These are phyloP conservation scores for Gymnorhina tibicen DNA, from an alignment of 2,113 vertebrate species.

Conservation along the genomic window DNA sequence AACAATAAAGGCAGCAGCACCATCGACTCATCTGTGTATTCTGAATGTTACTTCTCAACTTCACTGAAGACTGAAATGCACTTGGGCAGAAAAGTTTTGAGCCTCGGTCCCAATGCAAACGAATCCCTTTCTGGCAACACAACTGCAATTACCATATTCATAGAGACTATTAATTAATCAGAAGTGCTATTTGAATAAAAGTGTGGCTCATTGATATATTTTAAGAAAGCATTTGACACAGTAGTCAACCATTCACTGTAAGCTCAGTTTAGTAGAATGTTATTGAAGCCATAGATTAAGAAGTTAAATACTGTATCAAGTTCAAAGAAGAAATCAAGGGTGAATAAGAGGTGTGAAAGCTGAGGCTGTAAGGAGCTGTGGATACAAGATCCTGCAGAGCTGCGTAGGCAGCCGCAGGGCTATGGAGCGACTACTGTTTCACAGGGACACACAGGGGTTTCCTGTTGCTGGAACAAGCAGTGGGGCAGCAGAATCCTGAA, in stretches of 20 bases:
- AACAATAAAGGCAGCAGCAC: neutral
- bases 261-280: neutral
- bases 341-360: neutral
- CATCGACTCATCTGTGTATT: rapidly evolving
- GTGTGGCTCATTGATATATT: neutral
- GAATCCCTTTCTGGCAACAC: neutral
- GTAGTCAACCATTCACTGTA: neutral
- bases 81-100: neutral
- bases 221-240: neutral
- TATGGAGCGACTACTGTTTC: neutral
- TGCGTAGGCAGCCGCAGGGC: rapidly evolving
- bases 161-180: slow-evolving; percentile 12
- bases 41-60: neutral
- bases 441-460: neutral
- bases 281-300: neutral
- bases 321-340: neutral
- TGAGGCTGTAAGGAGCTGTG: neutral
- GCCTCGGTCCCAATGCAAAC: neutral
- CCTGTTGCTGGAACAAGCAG: neutral
- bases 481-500: neutral
- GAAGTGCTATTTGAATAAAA: neutral
- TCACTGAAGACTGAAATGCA: neutral
- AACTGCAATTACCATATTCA: slow-evolving; percentile 22
- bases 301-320: slow-evolving; percentile 13
- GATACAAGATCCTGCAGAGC: neutral